Evolutionary conservation across 2,888 invertebrate genomes (phyloP).

Genomic region (Eutolmus rufibarbis): DNA sequence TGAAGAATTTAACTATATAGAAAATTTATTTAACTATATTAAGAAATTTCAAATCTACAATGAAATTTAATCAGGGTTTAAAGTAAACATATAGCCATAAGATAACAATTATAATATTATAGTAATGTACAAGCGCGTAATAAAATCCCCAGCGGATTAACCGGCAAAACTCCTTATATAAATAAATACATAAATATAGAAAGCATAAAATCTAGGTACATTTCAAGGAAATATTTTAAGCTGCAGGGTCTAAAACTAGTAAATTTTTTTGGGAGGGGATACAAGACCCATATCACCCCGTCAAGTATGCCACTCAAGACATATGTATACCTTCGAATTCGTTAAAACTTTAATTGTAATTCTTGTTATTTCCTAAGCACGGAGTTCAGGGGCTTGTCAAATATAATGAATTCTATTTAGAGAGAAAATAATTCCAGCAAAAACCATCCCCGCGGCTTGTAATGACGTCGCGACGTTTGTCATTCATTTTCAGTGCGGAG

Average conservation of each 20-base stretch:
- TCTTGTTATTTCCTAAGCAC: not conserved
- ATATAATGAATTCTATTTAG: constrained; percentile 22
- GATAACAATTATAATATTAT: no score
- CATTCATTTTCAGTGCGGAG: constrained; percentile 40
- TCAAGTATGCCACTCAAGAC: not conserved
- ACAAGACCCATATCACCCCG: not conserved
- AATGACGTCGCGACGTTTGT: constrained; percentile 46
- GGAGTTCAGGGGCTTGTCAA: not conserved
- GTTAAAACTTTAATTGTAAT: not conserved
- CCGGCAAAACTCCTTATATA: no score
- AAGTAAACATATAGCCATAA: no score
- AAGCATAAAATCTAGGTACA: no score
- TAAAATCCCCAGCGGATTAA: no score
- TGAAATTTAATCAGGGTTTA: no score
- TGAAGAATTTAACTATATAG: no score
- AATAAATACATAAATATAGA: no score
- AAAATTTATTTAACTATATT: no score
- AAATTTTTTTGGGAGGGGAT: not conserved
- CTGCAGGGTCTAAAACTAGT: not conserved
- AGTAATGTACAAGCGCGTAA: no score
- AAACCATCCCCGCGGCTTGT: not conserved
- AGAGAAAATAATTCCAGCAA: constrained; percentile 9
- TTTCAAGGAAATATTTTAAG: no score
- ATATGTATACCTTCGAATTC: not conserved
- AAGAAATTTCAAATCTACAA: no score